Base-by-base conservation (phyloP, 2,888 invertebrate species). In the Siphonodentalium dalli region DNA sequence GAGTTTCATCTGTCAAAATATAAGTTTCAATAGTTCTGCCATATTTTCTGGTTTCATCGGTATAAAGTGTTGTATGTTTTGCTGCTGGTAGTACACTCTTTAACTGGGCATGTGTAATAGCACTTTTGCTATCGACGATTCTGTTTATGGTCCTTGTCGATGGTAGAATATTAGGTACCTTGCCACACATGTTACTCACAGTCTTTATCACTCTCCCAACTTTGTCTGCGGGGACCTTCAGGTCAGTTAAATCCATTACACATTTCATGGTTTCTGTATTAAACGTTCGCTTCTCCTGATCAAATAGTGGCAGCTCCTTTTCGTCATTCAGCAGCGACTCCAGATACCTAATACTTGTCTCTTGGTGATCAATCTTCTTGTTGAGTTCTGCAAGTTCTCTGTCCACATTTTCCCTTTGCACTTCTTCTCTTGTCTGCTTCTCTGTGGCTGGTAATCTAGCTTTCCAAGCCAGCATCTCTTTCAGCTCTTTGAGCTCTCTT, bases 1-100 rank as follows among this genome's bases (percentile, higher is more conserved):
- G 29, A 9, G 34, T 27, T 40, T 35, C 28, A 24, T 49, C 51
- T 26, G 42, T 31, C 1, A 43, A 7, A 35, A 43, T 34, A 41
- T 58, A 58, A 2, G 44, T 26, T 41, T 53, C 28, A 24, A 47
- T 39, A 9, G 35, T 41, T 11, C 26, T 46, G 18, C 43, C 57
- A 11, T 34, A 37, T 33, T 58, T 58, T 8, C 41, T 54, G 4
- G 58, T 58, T 29, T 58, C 58, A 31, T 58, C 58, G 11, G 54
- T 47, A 35, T 54, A 58, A 7, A 53, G 13, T n/a, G 51, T 52
- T n/a, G 35, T 46, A 33, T 56, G 28, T 15, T 41, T 38, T 23
- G 51, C 21, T 34, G 31, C 9, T 11, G 28, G 13, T 26, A 44
- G 21, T 18, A 29, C 37, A 8, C 38, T 27, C n/a, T 39, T 23